phyloP scores from a whole-genome alignment of 2,113 vertebrate species.

The Edolisoma coerulescens region DNA sequence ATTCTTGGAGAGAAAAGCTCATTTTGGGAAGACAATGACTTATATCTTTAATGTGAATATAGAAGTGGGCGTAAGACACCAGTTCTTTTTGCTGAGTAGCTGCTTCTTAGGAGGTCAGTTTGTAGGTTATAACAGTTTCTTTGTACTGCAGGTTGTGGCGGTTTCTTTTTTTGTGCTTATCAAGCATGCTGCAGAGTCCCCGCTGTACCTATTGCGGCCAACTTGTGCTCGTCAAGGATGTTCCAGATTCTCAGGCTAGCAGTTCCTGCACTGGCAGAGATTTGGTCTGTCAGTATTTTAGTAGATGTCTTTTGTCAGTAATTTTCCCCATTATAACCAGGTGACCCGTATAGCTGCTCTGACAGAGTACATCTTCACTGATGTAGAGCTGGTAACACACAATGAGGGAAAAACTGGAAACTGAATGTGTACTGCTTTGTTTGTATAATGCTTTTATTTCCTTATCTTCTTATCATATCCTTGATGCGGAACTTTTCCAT shows the following conservation, averaged over 20 bases:
- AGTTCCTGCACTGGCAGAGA: not conserved
- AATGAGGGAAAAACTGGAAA: slow-evolving; percentile 28
- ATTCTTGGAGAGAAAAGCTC: not conserved
- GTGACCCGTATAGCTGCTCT: not conserved
- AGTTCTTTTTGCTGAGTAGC: not conserved
- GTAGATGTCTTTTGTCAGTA: not conserved
- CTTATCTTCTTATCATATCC: slow-evolving; percentile 13
- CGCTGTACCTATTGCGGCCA: accelerated
- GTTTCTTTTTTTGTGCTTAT: not conserved
- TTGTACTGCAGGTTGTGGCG: not conserved
- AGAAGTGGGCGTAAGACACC: accelerated
- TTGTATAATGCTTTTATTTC: slow-evolving; percentile 42
- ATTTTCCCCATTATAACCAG: not conserved
- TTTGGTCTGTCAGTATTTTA: not conserved
- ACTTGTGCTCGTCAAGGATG: not conserved
- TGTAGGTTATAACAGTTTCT: not conserved
- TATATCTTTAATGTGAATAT: not conserved
- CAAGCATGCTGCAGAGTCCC: not conserved
- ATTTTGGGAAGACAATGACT: not conserved
- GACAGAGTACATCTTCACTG: not conserved
- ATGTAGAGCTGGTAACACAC: slow-evolving; percentile 10
- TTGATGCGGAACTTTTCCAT: not conserved
- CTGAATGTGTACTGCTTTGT: slow-evolving; percentile 9
- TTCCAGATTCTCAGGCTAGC: not conserved
- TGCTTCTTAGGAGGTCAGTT: not conserved